Conservation (phyloP, 37 sponge, comb jelly and placozoan species). For the Aplysina aerophoba region DNA sequence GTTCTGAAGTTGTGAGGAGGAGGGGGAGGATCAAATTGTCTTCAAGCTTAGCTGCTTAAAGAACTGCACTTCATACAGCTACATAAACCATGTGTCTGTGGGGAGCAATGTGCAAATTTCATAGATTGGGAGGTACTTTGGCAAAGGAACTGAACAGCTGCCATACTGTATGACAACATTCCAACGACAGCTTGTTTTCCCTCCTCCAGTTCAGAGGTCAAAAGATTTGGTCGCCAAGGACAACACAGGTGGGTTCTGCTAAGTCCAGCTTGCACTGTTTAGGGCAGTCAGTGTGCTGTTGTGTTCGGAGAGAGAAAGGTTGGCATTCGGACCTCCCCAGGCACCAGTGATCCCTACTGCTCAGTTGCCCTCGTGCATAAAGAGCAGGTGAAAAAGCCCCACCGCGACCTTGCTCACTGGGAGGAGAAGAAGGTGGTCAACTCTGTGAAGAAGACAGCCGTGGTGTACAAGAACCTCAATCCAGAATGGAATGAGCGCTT, state of each 20-base stretch:
- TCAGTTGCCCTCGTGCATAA: neutral
- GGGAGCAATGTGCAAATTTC: too few species aligned
- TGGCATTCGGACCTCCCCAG: neutral
- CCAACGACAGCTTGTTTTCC: neutral
- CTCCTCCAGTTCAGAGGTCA: neutral
- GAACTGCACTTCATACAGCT: too few species aligned
- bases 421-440: neutral
- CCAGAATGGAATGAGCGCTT: constrained; percentile 16
- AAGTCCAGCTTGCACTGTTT: too few species aligned
- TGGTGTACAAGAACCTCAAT: neutral
- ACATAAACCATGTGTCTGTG: too few species aligned
- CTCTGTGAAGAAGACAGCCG: neutral
- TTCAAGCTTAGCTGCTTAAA: too few species aligned
- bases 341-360: constrained; percentile 32
- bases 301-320: too few species aligned
- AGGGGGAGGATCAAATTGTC: too few species aligned
- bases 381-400: constrained; percentile 5
- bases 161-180: neutral
- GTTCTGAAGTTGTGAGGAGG: too few species aligned
- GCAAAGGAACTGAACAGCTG: neutral
- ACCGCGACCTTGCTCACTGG: constrained; percentile 3
- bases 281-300: too few species aligned
- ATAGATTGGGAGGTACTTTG: neutral
- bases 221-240: constrained; percentile 20
- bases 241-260: constrained; percentile 17